A percentile compares a stretch with the other conserved stretches of the same genome.
These are phyloP conservation scores for Oceanodroma leucorhoa DNA, from an alignment of 2,797 vertebrate species.

Conservation along the genomic window DNA sequence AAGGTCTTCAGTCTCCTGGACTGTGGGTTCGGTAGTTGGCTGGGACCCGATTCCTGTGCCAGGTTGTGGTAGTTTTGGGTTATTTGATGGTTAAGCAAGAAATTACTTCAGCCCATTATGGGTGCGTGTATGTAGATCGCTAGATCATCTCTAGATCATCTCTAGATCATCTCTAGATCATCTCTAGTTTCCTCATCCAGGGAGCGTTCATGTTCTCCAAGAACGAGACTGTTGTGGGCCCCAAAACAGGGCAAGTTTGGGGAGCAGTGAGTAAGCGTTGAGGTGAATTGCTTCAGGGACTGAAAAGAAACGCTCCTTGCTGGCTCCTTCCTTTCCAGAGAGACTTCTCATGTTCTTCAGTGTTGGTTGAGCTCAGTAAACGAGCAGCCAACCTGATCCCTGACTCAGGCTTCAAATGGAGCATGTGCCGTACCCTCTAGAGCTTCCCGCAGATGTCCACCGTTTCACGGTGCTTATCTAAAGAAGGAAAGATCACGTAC, in stretches of 20 bases:
- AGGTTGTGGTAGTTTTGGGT: not conserved
- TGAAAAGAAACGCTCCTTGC: not conserved
- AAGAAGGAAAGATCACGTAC: not conserved
- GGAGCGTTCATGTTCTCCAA: not conserved
- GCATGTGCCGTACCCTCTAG: not conserved
- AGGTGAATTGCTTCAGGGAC: not conserved
- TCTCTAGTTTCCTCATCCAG: not conserved
- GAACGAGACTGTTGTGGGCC: not conserved
- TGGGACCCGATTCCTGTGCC: not conserved
- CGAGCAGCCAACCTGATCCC: not conserved
- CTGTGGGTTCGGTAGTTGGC: rapidly evolving
- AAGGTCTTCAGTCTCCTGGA: too few relatives aligned
- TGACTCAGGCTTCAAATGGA: not conserved
- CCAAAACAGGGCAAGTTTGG: not conserved
- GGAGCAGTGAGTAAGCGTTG: not conserved
- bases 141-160: not conserved
- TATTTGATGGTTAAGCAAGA: not conserved
- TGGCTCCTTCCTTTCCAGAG: not conserved
- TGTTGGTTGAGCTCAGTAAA: not conserved
- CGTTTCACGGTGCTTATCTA: not conserved
- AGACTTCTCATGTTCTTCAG: not conserved
- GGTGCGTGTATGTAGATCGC: not conserved
- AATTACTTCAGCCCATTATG: not conserved
- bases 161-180: too few relatives aligned
- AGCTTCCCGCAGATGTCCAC: not conserved